These are phyloP conservation scores for Hymenopus coronatus DNA, from an alignment of 2,888 invertebrate genomes.

Conservation along the genomic window DNA sequence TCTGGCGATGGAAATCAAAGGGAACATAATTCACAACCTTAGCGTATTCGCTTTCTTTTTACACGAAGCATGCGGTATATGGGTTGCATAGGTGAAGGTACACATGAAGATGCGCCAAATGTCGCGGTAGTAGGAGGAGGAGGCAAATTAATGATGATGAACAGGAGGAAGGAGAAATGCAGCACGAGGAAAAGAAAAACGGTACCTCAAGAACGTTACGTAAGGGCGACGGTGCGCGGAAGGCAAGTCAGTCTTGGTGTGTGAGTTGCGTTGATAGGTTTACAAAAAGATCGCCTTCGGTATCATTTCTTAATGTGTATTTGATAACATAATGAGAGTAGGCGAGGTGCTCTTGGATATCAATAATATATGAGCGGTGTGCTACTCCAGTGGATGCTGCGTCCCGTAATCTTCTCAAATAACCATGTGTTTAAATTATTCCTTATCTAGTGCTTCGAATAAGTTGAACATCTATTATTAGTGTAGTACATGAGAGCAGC, in stretches of 20 bases:
- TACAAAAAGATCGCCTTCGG: neutral
- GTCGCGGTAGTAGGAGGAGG: neutral
- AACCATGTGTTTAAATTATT: no score
- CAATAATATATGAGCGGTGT: neutral
- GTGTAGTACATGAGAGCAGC: no score
- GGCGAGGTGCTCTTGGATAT: neutral
- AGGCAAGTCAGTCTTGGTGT: neutral
- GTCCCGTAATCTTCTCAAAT: neutral
- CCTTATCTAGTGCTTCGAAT: no score
- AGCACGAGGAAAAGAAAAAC: neutral
- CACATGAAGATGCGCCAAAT: neutral
- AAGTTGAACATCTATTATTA: no score
- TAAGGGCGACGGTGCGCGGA: neutral
- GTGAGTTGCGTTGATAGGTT: neutral
- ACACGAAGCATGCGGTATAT: neutral
- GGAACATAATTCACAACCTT: constrained; percentile 5
- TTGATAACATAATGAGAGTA: neutral
- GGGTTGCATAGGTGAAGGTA: neutral
- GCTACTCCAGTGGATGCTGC: neutral
- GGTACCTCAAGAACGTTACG: neutral
- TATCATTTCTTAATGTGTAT: neutral
- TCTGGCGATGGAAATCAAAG: constrained; percentile 10
- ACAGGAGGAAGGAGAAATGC: neutral
- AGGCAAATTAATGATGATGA: neutral
- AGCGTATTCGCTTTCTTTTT: neutral